Percentiles rank a stretch among this genome's conserved stretches.
phyloP scores from a whole-genome alignment of 2,797 vertebrate genomes.

The Aphelocoma californica region DNA sequence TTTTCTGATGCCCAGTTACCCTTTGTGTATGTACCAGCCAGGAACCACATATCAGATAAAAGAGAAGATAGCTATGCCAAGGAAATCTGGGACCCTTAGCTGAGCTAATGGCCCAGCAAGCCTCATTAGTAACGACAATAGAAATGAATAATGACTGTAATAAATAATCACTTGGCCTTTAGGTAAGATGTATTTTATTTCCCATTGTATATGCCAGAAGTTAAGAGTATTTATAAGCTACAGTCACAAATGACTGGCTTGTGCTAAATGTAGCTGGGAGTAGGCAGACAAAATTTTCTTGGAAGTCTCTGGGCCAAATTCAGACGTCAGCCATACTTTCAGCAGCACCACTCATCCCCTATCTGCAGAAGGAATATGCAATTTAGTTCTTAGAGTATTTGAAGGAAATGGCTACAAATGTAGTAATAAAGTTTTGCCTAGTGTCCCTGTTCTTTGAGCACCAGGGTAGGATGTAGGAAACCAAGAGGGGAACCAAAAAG shows the following conservation, averaged over 20 bases:
- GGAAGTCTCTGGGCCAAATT: constrained; percentile 38
- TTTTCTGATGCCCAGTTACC: constrained; percentile 14
- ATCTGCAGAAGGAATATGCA: background rate
- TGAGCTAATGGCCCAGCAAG: constrained; percentile 44
- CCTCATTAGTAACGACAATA: constrained; percentile 22
- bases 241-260: constrained; percentile 51
- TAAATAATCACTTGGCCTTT: constrained; percentile 43
- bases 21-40: background rate
- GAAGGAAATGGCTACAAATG: background rate
- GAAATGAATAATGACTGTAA: constrained; percentile 30
- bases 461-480: background rate
- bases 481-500: background rate
- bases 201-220: constrained; percentile 23
- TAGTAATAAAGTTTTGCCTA: background rate
- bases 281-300: constrained; percentile 53
- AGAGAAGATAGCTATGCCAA: background rate
- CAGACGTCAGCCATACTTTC: background rate
- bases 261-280: constrained; percentile 57
- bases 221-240: constrained; percentile 52
- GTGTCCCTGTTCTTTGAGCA: background rate
- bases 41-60: constrained; percentile 24
- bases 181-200: constrained; percentile 31
- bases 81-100: constrained; percentile 35
- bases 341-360: constrained; percentile 3
- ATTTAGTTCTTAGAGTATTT: background rate